These are phyloP conservation scores for Palloptera scutellata DNA, from an alignment of 2,888 invertebrate genomes.

Conservation along the genomic window DNA sequence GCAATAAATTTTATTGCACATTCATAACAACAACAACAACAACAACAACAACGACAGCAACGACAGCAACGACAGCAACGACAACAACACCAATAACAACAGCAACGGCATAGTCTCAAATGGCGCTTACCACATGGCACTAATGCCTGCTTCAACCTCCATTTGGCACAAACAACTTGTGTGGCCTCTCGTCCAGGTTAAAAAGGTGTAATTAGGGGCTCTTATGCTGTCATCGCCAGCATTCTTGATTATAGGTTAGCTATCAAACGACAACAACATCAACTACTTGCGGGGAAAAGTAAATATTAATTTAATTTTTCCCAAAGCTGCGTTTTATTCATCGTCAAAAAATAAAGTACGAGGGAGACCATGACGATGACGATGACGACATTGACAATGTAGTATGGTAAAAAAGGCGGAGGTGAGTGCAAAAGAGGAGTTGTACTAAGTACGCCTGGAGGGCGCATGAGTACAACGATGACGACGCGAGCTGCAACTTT, in stretches of 20 bases:
- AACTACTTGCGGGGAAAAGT: conserved; percentile 44
- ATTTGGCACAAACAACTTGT: conserved; percentile 45
- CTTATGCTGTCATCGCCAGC: conserved; percentile 64
- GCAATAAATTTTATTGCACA: background rate
- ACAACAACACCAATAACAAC: no score
- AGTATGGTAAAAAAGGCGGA: background rate
- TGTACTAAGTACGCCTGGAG: conserved; percentile 23
- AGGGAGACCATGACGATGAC: background rate
- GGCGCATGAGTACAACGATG: conserved; percentile 5
- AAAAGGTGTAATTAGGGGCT: conserved; percentile 64
- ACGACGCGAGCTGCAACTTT: background rate
- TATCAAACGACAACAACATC: conserved; percentile 25
- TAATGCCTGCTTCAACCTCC: conserved; percentile 25
- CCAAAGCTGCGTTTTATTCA: conserved; percentile 31
- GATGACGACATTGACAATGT: background rate
- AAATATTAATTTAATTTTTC: conserved; percentile 63
- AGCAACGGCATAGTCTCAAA: conserved; percentile 11
- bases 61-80: conserved; percentile 16
- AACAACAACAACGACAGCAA: conserved; percentile 13
- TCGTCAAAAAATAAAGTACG: conserved; percentile 4
- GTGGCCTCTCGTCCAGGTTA: conserved; percentile 52
- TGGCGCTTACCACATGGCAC: conserved; percentile 40
- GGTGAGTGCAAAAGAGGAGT: background rate
- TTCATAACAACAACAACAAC: background rate
- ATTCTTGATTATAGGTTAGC: conserved; percentile 62